Base-by-base conservation (phyloP, 1,140 invertebrate genomes). In the Drosophila lowei region DNA sequence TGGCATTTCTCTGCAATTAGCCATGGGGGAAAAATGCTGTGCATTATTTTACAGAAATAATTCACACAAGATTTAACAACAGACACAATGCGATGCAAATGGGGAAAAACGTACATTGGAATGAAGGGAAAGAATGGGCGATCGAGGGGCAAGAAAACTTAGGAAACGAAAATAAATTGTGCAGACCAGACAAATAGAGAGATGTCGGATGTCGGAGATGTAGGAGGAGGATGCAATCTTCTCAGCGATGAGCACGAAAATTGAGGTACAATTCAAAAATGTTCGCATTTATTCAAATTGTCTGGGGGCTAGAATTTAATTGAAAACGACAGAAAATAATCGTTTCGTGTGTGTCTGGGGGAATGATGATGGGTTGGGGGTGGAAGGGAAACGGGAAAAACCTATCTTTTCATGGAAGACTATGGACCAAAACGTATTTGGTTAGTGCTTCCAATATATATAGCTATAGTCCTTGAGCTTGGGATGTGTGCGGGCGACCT, bases 401-500 rank as follows among this genome's bases (percentile, higher is more conserved):
- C 34, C 34, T 5, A 38, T 9, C 11, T 38, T 38, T 13, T 13
- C 7, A 25, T 9, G 9, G 9, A 38, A 38, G 11, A 47, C 5
- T 3, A 9, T 18, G 28, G 28, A 15, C 8, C 38, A 11, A 8
- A 49, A 23, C 7, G 34, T 25, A 0, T 25, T 25, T 5, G 44
- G 16, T 72, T 70, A 90, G 44, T 83, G 89, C 80, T 75, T 59
- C 84, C 84, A 89, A 67, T 89, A 90, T 53, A 90, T 44, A 50
- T 90, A 90, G 54, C 68, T 84, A 64, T 90, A 90, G 53, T 90
- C 89, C 72, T 90, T 89, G 53, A 90, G 72, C 56, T 89, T 89
- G 62, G 89, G 89, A 84, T 90, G 89, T 71, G 81, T 79, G 54
- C 89, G 89, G 79, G 84, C 50, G 5, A 90, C 89, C 43, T 90